Evolutionary conservation across 37 sponge, comb jelly and placozoan genomes (phyloP).

Genomic region (Halisarca cf. caerulea): DNA sequence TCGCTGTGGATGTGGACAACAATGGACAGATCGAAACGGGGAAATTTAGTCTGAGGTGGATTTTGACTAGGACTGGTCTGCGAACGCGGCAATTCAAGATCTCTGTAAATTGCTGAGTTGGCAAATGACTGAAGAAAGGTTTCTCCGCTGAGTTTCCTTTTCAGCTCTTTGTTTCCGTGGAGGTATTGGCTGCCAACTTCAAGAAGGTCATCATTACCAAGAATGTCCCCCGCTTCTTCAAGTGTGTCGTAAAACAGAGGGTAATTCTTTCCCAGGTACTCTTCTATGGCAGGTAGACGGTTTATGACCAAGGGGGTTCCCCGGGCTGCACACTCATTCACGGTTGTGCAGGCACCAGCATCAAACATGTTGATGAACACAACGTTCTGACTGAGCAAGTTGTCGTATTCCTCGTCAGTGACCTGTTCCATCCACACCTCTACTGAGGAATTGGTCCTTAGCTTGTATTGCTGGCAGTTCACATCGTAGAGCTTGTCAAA

Average conservation of each 20-base stretch:
- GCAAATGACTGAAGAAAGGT: constrained; percentile 24
- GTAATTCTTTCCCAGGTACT: constrained; percentile 53
- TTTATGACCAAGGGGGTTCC: constrained; percentile 60
- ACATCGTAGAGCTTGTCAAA: constrained; percentile 29
- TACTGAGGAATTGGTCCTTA: constrained; percentile 41
- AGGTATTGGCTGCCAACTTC: constrained; percentile 31
- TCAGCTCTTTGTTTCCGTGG: neutral
- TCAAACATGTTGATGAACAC: constrained; percentile 62
- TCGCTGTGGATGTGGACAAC: constrained; percentile 31
- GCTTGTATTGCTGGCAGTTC: neutral
- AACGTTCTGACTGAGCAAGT: constrained; percentile 47
- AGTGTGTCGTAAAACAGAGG: constrained; percentile 61
- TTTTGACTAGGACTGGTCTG: neutral
- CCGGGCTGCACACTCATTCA: constrained; percentile 50
- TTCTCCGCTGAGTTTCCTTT: constrained; percentile 6
- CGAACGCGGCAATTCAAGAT: constrained; percentile 45
- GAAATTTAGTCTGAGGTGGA: constrained; percentile 45
- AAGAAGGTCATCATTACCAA: constrained; percentile 33
- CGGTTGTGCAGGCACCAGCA: constrained; percentile 53
- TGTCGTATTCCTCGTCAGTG: constrained; percentile 52
- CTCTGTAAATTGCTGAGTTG: constrained; percentile 47
- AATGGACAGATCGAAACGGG: constrained; percentile 42
- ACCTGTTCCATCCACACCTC: constrained; percentile 32
- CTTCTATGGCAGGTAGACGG: constrained; percentile 57
- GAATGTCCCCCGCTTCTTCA: constrained; percentile 41